These are phyloP conservation scores for Andrena hattorfiana DNA, from an alignment of 2,888 invertebrate genomes.

Conservation along the genomic window DNA sequence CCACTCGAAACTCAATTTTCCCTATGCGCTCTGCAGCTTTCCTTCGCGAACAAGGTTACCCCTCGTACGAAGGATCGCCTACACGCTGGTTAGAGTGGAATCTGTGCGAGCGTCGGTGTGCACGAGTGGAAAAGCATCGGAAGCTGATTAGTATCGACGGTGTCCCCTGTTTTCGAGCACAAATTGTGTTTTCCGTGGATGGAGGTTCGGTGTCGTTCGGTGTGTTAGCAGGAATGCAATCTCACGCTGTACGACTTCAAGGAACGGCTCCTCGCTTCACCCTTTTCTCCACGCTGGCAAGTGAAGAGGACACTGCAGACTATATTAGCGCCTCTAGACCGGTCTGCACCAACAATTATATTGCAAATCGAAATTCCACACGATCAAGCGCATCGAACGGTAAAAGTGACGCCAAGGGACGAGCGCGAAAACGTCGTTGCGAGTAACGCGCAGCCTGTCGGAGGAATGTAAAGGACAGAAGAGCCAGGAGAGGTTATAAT, in stretches of 20 bases:
- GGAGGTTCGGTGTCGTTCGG: slow-evolving; percentile 23
- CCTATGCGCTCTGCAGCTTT: slow-evolving; percentile 65
- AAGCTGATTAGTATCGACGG: slow-evolving; percentile 15
- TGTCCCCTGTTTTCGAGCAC: neutral
- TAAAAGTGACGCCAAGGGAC: neutral
- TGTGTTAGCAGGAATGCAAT: slow-evolving; percentile 19
- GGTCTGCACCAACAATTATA: neutral
- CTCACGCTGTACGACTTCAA: neutral
- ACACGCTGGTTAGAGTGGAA: slow-evolving; percentile 22
- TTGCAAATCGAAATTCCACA: neutral
- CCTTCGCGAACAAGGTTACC: slow-evolving; percentile 71
- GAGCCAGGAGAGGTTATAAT: slow-evolving; percentile 73
- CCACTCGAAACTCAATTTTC: slow-evolving; percentile 75
- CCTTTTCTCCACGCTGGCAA: neutral
- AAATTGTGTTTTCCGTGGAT: slow-evolving; percentile 17
- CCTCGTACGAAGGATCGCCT: slow-evolving; percentile 36
- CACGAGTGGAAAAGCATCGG: neutral
- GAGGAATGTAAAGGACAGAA: slow-evolving; percentile 28
- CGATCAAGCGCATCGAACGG: neutral
- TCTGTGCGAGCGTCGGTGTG: neutral
- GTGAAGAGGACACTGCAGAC: neutral
- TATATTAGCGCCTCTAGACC: neutral
- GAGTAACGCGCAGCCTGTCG: neutral
- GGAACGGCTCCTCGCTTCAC: neutral
- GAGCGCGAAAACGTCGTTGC: neutral